phyloP scores from a whole-genome alignment of 2,888 invertebrate genomes.

The Xiphydria camelus region DNA sequence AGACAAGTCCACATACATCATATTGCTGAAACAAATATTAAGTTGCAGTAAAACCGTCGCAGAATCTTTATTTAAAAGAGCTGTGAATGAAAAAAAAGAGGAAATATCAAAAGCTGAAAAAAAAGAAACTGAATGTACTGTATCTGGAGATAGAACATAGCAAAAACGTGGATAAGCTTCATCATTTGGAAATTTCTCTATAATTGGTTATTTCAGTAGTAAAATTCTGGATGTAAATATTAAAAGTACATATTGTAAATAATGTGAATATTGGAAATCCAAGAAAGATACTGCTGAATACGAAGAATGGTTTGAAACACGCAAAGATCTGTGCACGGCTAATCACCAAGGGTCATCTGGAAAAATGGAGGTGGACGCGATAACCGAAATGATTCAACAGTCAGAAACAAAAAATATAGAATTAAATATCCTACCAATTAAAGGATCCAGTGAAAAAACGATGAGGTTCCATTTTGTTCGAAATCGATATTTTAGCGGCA shows the following conservation, averaged over 20 bases:
- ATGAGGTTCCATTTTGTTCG: no score
- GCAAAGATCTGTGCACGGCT: neutral
- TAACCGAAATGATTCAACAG: neutral
- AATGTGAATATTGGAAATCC: neutral
- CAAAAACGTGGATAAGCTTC: conserved; percentile 14
- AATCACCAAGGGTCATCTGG: neutral
- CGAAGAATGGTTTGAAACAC: neutral
- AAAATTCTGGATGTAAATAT: neutral
- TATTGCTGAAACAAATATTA: conserved; percentile 13
- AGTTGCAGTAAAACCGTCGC: conserved; percentile 5
- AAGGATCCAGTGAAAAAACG: no score
- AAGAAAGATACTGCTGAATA: neutral
- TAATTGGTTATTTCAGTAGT: neutral
- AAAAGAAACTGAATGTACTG: neutral
- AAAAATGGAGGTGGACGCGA: neutral
- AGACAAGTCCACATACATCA: conserved; percentile 7
- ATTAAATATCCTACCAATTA: no score
- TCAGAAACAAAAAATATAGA: neutral
- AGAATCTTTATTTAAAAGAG: conserved; percentile 14
- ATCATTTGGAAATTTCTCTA: neutral
- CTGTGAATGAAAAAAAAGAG: conserved; percentile 14
- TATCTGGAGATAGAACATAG: conserved; percentile 14
- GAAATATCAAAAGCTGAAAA: conserved; percentile 3
- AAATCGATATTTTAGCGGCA: no score
- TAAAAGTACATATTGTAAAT: neutral